These are phyloP conservation scores for Tipula lateralis DNA, from an alignment of 2,888 invertebrate genomes.

Conservation along the genomic window DNA sequence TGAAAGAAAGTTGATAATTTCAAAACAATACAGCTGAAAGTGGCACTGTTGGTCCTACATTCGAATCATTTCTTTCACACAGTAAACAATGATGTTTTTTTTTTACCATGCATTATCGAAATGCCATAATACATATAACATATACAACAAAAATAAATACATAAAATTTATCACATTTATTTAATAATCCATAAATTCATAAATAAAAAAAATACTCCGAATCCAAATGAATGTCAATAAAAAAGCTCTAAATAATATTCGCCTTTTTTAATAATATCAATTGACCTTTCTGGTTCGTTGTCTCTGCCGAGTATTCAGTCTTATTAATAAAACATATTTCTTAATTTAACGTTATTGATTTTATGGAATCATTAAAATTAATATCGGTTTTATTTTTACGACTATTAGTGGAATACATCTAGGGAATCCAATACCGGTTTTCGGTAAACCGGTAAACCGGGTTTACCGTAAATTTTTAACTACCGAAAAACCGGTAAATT, in stretches of 20 bases:
- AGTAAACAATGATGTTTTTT: too few species aligned
- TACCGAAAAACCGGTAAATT: too few species aligned
- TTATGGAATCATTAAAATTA: background rate
- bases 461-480: too few species aligned
- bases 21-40: too few species aligned
- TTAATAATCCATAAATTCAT: background rate
- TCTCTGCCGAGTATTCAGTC: background rate
- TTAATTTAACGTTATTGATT: background rate
- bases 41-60: too few species aligned
- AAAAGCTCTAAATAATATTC: background rate
- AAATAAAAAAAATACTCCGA: background rate
- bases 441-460: too few species aligned
- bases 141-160: background rate
- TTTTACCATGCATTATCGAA: too few species aligned
- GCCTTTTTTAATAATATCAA: background rate
- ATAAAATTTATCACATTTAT: background rate
- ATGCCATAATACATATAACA: background rate
- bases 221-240: background rate
- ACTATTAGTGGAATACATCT: background rate
- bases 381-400: background rate
- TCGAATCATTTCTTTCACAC: too few species aligned
- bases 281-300: background rate
- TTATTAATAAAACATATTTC: background rate
- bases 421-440: too few species aligned
- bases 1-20: too few species aligned